A percentile compares a stretch with the other conserved stretches of the same genome.
Conservation (phyloP, 1,140 invertebrate species). For the Calephelis virginiensis region DNA sequence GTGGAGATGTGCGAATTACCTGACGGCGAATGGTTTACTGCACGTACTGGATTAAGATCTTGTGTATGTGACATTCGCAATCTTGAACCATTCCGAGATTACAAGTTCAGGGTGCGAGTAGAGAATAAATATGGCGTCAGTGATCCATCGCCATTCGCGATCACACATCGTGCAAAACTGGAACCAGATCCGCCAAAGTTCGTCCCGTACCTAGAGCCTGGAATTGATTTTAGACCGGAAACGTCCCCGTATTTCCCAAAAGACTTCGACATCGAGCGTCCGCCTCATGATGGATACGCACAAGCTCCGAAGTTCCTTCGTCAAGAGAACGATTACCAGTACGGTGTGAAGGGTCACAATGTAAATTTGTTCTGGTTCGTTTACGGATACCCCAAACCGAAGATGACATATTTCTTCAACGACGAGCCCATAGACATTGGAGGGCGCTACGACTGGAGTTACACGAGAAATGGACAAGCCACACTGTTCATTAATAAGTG, state of each 20-base stretch:
- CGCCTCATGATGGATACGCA: slow-evolving; percentile 89
- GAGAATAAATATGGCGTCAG: slow-evolving; percentile 98
- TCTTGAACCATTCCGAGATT: slow-evolving; percentile 91
- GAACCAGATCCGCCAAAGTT: slow-evolving; percentile 89
- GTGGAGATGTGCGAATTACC: slow-evolving; percentile 95
- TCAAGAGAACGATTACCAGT: slow-evolving; percentile 90
- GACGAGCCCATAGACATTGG: slow-evolving; percentile 89
- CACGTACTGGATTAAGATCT: slow-evolving; percentile 88
- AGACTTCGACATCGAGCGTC: slow-evolving; percentile 93
- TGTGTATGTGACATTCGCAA: slow-evolving; percentile 91
- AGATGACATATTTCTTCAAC: slow-evolving; percentile 93
- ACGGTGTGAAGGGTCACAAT: slow-evolving; percentile 93
- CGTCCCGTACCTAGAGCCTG: slow-evolving; percentile 87
- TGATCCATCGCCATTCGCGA: slow-evolving; percentile 93
- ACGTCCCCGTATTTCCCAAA: slow-evolving; percentile 93
- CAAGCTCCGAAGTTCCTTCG: slow-evolving; percentile 91
- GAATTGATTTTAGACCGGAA: slow-evolving; percentile 91
- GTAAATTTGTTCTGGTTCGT: slow-evolving; percentile 94
- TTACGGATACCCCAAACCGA: slow-evolving; percentile 95
- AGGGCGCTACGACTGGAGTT: slow-evolving; percentile 90
- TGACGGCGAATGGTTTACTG: slow-evolving; percentile 92
- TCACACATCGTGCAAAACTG: slow-evolving; percentile 88
- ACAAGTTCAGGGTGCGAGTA: slow-evolving; percentile 95
- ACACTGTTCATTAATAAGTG: slow-evolving; percentile 91
- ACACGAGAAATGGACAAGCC: slow-evolving; percentile 93